Conservation (phyloP, 1,140 invertebrate genomes). For the Copidosoma floridanum region DNA sequence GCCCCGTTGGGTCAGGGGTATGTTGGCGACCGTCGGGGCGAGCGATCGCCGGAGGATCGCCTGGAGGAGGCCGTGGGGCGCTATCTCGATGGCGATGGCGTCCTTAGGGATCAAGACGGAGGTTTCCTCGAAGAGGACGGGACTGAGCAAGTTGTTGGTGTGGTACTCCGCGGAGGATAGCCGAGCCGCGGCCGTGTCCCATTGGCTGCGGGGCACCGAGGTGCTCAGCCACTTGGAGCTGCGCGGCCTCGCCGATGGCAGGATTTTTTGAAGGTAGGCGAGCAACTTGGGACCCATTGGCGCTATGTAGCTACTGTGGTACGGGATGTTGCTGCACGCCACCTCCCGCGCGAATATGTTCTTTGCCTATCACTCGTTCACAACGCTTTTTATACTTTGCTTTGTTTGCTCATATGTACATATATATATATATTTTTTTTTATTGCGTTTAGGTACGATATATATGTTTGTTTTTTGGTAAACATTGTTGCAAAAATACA, state of each 20-base stretch:
- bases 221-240: conserved; percentile 83
- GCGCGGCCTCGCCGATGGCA: conserved; percentile 67
- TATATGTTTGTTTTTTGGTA: too few species aligned
- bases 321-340: conserved; percentile 68
- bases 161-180: conserved; percentile 87
- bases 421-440: too few species aligned
- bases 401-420: too few species aligned
- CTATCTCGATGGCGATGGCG: conserved; percentile 79
- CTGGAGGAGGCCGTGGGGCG: conserved; percentile 77
- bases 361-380: too few species aligned
- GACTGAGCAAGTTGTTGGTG: conserved; percentile 84
- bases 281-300: conserved; percentile 69
- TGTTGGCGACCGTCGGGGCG: conserved; percentile 61
- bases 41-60: conserved; percentile 66
- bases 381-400: too few species aligned
- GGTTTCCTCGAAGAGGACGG: conserved; percentile 86
- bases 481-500: too few species aligned
- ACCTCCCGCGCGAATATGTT: conserved; percentile 77
- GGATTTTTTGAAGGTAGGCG: conserved; percentile 69
- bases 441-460: too few species aligned
- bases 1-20: conserved; percentile 77
- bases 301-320: conserved; percentile 70
- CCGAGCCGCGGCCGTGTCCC: conserved; percentile 68
- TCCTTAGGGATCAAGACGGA: conserved; percentile 73
- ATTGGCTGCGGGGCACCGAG: conserved; percentile 75